phyloP scores from a whole-genome alignment of 2,113 vertebrate species.

The Tragulus kanchil region DNA sequence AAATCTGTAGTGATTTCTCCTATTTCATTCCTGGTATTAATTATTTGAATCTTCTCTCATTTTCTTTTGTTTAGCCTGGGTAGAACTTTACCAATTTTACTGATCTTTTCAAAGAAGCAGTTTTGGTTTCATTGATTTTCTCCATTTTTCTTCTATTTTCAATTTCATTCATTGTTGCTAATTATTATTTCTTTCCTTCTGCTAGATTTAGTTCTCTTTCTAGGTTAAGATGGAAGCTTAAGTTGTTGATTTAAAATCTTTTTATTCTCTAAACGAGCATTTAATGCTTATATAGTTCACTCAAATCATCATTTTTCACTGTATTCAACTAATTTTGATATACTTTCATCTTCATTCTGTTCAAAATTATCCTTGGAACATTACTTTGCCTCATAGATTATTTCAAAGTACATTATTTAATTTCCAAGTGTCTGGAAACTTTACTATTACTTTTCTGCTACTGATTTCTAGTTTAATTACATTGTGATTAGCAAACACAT shows the following conservation, averaged over 20 bases:
- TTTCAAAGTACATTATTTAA: background rate
- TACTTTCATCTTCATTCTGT: background rate
- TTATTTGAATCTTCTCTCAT: background rate
- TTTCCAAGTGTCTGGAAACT: background rate
- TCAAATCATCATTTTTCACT: background rate
- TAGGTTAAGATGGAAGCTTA: background rate
- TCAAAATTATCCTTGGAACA: too few relatives aligned
- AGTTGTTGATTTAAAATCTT: too few relatives aligned
- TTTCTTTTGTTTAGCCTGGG: background rate
- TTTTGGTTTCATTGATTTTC: too few relatives aligned
- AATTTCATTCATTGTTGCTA: background rate
- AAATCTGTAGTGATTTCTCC: background rate
- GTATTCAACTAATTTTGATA: background rate
- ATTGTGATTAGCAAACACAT: background rate
- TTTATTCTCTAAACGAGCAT: background rate
- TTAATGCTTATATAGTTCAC: background rate
- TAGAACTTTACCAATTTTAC: background rate
- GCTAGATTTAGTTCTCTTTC: background rate
- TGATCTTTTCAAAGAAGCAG: too few relatives aligned
- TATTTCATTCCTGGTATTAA: background rate
- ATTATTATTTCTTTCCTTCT: background rate
- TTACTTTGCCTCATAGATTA: too few relatives aligned
- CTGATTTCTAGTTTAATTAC: slow-evolving; percentile 19
- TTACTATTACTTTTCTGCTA: slow-evolving; percentile 6
- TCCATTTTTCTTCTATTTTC: too few relatives aligned